Evolutionary conservation across 2,797 vertebrate species (phyloP).

Genomic region (Lithobates pipiens): DNA sequence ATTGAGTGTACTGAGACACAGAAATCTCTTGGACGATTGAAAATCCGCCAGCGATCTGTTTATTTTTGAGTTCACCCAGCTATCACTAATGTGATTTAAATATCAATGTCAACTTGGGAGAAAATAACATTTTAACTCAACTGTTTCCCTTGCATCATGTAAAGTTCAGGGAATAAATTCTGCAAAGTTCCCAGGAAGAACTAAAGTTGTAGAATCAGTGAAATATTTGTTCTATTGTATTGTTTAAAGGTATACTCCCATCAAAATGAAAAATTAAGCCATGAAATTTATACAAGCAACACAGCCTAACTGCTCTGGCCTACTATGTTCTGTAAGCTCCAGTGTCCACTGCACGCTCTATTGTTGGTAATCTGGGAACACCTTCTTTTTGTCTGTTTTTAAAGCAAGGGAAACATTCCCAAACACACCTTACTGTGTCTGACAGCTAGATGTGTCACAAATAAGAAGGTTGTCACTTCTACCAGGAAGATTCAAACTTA

Average conservation of each 20-base stretch:
- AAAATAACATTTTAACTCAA: constrained; percentile 55
- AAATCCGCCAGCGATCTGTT: constrained; percentile 60
- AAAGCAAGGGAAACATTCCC: no score
- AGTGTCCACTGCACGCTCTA: no score
- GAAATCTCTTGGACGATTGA: constrained; percentile 54
- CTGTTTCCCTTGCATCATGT: constrained; percentile 41
- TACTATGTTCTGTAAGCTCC: no score
- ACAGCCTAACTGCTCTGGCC: no score
- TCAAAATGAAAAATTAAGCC: background rate
- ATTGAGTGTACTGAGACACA: constrained; percentile 48
- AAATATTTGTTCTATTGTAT: background rate
- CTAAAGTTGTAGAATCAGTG: background rate
- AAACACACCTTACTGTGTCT: no score
- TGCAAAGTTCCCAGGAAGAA: constrained; percentile 25
- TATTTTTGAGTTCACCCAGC: constrained; percentile 56
- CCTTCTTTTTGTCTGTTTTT: no score
- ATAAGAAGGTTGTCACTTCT: no score
- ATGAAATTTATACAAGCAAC: no score
- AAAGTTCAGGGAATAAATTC: constrained; percentile 44
- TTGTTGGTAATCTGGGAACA: no score
- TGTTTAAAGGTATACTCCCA: background rate
- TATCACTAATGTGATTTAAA: constrained; percentile 62
- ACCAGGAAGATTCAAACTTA: no score
- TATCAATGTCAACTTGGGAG: constrained; percentile 57
- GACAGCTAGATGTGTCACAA: no score